Evolutionary conservation across 2,888 invertebrate genomes (phyloP), one percentile per base, ranked within the genome.

Genomic region (Cyaniris semiargus): DNA sequence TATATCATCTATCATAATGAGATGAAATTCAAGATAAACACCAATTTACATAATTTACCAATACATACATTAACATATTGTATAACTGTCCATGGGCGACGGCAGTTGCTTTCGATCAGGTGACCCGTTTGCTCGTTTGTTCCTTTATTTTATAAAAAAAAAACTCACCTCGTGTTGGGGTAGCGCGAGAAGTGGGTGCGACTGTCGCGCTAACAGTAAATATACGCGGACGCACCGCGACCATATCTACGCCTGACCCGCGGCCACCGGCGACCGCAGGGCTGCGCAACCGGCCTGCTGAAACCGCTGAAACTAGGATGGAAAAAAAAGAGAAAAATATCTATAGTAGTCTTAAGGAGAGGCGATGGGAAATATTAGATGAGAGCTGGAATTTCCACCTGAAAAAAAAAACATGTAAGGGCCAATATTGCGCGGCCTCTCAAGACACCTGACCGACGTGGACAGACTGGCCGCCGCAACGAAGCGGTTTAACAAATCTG

Each of bases 221-320:
- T 93, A 93, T 90, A 90, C 89, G 90, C 83, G 81, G 81, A 85
- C 89, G 87, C 87, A 86, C 84, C 85, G 86, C 86, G 86, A 83
- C 81, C 79, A 81, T 66, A 66, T 60, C 60, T 66, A 66, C 15
- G 66, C 15, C 27, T 31, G 66, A 18, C 66, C 66, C 66, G 27
- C 66, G 15, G 4, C 15, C 27, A 66, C 60, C 60, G 60, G 60
- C 60, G 60, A 60, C 21, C 60, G 60, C 60, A 60, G 60, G 60
- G 60, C 60, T 21, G 23, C 60, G 23, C 60, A 60, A 60, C 60
- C 15, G 15, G 48, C 48, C 53, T 18, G 53, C 53, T 53, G 53
- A 53, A 53, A 53, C 53, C 15, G 53, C 53, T 53, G 18, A 53
- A 53, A 18, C 18, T 10, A 8, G 8, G 8, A 8, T 38, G 38